phyloP scores from a whole-genome alignment of 2,113 vertebrate genomes.

The Isichthys henryi region DNA sequence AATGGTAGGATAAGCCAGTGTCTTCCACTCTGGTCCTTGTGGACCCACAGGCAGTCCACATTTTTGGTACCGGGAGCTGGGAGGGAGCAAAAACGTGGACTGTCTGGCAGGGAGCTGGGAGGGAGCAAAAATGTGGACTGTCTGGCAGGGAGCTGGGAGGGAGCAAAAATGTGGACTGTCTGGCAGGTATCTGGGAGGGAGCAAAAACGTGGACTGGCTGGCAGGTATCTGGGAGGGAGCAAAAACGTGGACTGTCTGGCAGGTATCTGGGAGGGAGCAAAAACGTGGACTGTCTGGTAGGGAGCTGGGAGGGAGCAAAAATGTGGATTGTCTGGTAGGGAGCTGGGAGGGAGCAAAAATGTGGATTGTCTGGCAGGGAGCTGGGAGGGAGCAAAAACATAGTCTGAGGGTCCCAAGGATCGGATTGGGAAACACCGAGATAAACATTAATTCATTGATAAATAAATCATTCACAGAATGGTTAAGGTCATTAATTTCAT shows the following conservation, averaged over 20 bases:
- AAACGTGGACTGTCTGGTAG: not conserved
- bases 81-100: not conserved
- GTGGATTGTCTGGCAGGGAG: no score
- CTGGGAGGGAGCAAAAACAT: not conserved
- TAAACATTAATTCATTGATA: not conserved
- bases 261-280: not conserved
- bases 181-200: not conserved
- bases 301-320: not conserved
- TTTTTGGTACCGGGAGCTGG: not conserved
- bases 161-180: not conserved
- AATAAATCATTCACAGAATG: no score
- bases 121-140: no score
- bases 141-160: not conserved
- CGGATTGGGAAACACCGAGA: not conserved
- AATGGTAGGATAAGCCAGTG: not conserved
- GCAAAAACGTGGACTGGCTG: not conserved
- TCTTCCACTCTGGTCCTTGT: not conserved
- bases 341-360: not conserved
- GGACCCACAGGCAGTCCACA: not conserved
- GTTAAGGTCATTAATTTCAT: not conserved
- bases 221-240: not conserved
- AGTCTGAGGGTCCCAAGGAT: not conserved
- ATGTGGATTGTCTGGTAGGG: no score
- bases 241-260: not conserved
- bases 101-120: no score